Evolutionary conservation across 2,888 invertebrate genomes (phyloP), one percentile per base, ranked within the genome.

Genomic region (Euplexia lucipara): DNA sequence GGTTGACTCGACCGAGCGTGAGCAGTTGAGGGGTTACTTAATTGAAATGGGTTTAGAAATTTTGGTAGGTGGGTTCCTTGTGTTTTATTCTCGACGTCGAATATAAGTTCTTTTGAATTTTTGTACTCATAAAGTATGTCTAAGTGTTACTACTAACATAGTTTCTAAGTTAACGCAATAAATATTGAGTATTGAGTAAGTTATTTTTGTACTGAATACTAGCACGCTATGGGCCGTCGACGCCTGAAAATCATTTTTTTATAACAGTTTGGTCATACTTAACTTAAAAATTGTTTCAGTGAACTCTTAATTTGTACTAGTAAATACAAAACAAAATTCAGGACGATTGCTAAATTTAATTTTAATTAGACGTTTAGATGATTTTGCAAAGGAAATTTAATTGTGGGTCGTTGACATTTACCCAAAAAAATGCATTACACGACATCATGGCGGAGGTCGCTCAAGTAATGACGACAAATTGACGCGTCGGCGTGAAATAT

Each of bases 381-480:
- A 68, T 56, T 56, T 56, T 16, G 7, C 20, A 30, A 75, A 75
- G 39, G n/a, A 75, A 41, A 39, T 53, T 54, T 66, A 53, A 64
- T 68, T 39, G 56, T 70, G 30, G 54, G 61, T 37, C 41, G 49
- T 69, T 57, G 56, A 53, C 72, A 32, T 70, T 63, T 78, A 71
- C 71, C 67, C 70, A 34, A 60, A 70, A n/a, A 68, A 72, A 47
- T 68, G 79, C 79, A 72, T 66, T 68, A 71, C 42, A 57, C 30
- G 60, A 52, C 22, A 54, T 58, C 51, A 69, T 80, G 70, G 56
- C 70, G 71, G 73, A 74, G 72, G 65, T 44, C 67, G 64, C 61
- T 65, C 37, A 64, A 75, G 72, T 87, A 86, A 86, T 87, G 85
- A 86, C 83, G 87, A 87, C 85, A 86, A 85, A 87, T 86, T 75